Conservation (phyloP, 2,888 invertebrate species). For the Lypha dubia region DNA sequence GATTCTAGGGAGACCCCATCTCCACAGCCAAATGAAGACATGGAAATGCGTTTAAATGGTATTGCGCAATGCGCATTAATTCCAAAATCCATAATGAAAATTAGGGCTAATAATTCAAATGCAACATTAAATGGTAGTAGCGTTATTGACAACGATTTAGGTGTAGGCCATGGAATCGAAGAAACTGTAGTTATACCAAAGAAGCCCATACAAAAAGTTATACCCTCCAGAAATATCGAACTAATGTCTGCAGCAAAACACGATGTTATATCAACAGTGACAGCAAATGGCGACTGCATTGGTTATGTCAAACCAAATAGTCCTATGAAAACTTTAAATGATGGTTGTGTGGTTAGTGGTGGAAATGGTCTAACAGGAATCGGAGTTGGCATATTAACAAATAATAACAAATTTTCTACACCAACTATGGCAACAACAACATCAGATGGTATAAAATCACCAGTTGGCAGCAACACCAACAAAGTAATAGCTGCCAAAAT, state of each 20-base stretch:
- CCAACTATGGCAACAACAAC: slow-evolving; percentile 34
- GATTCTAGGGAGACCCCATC: slow-evolving; percentile 73
- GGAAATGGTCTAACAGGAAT: slow-evolving; percentile 57
- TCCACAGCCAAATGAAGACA: slow-evolving; percentile 71
- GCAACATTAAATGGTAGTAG: slow-evolving; percentile 70
- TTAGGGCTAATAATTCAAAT: slow-evolving; percentile 74
- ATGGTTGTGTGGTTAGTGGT: slow-evolving; percentile 35
- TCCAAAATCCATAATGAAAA: slow-evolving; percentile 82
- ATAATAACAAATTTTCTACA: slow-evolving; percentile 77
- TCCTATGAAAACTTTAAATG: slow-evolving; percentile 79
- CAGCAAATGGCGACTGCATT: slow-evolving; percentile 79
- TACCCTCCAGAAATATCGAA: slow-evolving; percentile 88
- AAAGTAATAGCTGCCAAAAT: slow-evolving; percentile 78
- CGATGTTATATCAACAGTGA: slow-evolving; percentile 37
- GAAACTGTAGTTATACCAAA: slow-evolving; percentile 81
- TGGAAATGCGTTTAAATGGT: slow-evolving; percentile 73
- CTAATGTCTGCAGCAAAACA: slow-evolving; percentile 77
- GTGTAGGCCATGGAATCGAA: slow-evolving; percentile 73
- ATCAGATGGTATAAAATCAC: slow-evolving; percentile 76
- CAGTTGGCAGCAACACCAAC: slow-evolving; percentile 78
- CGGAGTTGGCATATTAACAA: slow-evolving; percentile 75
- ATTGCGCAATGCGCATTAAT: slow-evolving; percentile 70
- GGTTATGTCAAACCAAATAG: slow-evolving; percentile 84
- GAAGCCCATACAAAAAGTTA: slow-evolving; percentile 91
- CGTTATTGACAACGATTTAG: slow-evolving; percentile 51